Evolutionary conservation across 2,888 invertebrate species (phyloP).

Genomic region (Drosophila lutescens): DNA sequence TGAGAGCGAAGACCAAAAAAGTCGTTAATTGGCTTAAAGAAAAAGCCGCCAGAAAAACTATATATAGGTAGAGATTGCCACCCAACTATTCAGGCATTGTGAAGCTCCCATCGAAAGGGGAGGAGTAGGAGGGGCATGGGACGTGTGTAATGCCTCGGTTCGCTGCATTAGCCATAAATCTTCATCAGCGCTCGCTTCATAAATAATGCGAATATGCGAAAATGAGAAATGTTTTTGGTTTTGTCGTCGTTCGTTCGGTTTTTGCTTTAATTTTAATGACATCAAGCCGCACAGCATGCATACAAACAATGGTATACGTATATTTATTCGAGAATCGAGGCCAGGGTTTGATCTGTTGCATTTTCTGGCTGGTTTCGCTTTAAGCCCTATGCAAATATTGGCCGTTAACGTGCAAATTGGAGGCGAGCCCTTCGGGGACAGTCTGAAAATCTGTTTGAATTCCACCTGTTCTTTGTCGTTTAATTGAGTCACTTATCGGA

Average conservation of each 20-base stretch:
- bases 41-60: slow-evolving; percentile 20
- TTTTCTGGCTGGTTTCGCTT: slow-evolving; percentile 54
- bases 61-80: background rate
- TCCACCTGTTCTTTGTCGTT: background rate
- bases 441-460: slow-evolving; percentile 4
- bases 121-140: background rate
- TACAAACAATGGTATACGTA: background rate
- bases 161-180: slow-evolving; percentile 64
- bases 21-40: slow-evolving; percentile 30
- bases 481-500: background rate
- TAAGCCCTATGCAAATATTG: slow-evolving; percentile 52
- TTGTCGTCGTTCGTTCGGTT: slow-evolving; percentile 26
- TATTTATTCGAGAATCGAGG: background rate
- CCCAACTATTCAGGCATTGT: slow-evolving; percentile 21
- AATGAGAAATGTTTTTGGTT: slow-evolving; percentile 37
- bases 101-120: background rate
- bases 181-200: slow-evolving; percentile 54
- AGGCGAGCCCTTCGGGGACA: slow-evolving; percentile 53
- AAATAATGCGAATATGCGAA: slow-evolving; percentile 45
- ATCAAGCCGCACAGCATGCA: background rate
- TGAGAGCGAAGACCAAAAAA: slow-evolving; percentile 7
- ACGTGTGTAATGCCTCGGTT: slow-evolving; percentile 50
- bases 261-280: slow-evolving; percentile 34
- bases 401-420: slow-evolving; percentile 58
- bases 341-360: slow-evolving; percentile 49